A percentile compares a stretch with the other conserved stretches of the same genome.
These are phyloP conservation scores for Lithophane semibrunnea DNA, from an alignment of 2,888 invertebrate genomes.

Conservation along the genomic window DNA sequence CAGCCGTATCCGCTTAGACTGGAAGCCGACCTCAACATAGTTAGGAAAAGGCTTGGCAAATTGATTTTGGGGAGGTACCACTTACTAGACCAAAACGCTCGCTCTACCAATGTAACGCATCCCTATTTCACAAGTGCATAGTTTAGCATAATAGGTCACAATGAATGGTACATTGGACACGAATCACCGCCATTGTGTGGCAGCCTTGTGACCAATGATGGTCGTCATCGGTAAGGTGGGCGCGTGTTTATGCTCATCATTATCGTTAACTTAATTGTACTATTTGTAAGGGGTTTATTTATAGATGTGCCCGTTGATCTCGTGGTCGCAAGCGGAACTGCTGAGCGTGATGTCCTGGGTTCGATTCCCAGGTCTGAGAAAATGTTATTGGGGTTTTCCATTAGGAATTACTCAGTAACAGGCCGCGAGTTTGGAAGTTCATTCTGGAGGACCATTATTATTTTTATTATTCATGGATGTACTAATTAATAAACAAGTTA, in stretches of 20 bases:
- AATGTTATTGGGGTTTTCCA: too few species aligned
- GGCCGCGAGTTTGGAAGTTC: neutral
- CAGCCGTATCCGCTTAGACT: neutral
- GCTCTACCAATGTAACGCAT: neutral
- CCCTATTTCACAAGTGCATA: neutral
- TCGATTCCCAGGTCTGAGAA: too few species aligned
- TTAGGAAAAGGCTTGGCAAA: neutral
- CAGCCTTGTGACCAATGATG: conserved; percentile 48
- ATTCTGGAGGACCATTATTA: too few species aligned
- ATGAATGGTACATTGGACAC: conserved; percentile 27
- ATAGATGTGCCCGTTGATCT: neutral
- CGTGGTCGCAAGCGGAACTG: neutral
- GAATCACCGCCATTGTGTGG: conserved; percentile 35
- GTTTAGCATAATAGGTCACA: neutral
- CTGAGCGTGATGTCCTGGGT: neutral
- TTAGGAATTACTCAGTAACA: neutral
- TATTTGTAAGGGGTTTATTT: neutral
- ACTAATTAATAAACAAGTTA: neutral
- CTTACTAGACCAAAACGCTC: too few species aligned
- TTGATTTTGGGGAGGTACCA: neutral
- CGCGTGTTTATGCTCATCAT: conserved; percentile 15
- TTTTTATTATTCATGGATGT: neutral
- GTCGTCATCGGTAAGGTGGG: conserved; percentile 12
- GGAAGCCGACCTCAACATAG: neutral
- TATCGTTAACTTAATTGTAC: conserved; percentile 12